Conservation (phyloP, 92 coral and sea anemone genomes). For the Palythoa heliodiscus region DNA sequence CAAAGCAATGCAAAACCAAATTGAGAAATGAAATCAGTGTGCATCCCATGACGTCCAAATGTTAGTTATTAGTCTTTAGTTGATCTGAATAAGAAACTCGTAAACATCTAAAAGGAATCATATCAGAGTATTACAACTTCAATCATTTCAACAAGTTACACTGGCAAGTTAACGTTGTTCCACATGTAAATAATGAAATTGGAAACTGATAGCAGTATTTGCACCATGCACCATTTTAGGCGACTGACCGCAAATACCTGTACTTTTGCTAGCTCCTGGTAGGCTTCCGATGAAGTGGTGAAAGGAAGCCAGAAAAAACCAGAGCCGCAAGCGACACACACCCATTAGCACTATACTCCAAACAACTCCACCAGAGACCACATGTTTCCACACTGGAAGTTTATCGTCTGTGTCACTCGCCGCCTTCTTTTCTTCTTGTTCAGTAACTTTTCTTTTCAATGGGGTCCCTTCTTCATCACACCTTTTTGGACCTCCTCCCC, state of each 20-base stretch:
- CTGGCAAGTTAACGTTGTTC: background rate
- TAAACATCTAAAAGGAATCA: background rate
- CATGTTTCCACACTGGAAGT: conserved; percentile 34
- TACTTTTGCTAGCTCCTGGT: conserved; percentile 33
- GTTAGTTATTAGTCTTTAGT: background rate
- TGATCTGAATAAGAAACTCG: background rate
- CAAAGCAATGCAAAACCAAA: background rate
- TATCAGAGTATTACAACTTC: background rate
- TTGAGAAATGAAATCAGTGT: background rate
- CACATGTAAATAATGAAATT: background rate
- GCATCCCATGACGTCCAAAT: background rate
- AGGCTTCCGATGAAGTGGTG: conserved; percentile 42
- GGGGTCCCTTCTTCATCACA: background rate
- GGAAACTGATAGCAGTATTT: background rate
- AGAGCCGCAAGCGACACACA: conserved; percentile 45
- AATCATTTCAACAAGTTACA: background rate
- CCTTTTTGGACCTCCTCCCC: background rate
- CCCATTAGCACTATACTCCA: conserved; percentile 45
- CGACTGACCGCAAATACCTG: conserved; percentile 38
- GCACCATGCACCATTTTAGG: background rate
- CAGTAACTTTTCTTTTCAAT: background rate
- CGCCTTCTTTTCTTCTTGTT: background rate
- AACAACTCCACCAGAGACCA: conserved; percentile 45
- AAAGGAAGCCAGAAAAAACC: conserved; percentile 43
- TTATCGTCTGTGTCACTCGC: background rate